Evolutionary conservation across 2,888 invertebrate genomes (phyloP).

Genomic region (Perizoma flavofasciatum): DNA sequence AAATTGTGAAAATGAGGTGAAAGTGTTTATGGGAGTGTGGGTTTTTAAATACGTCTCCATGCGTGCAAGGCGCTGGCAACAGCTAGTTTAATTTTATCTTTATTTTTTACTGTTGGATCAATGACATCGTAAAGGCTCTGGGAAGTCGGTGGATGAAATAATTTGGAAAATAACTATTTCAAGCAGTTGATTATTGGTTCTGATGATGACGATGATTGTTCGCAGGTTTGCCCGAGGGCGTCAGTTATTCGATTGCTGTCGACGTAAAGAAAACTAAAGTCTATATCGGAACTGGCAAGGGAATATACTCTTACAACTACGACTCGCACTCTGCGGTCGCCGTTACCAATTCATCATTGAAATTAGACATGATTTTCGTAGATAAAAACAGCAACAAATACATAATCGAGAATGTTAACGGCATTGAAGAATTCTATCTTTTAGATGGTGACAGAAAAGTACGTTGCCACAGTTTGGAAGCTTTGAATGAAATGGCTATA

Average conservation of each 20-base stretch:
- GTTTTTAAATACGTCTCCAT: too few relatives aligned
- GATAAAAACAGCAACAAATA: conserved; percentile 72
- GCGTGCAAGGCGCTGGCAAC: too few relatives aligned
- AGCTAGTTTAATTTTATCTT: too few relatives aligned
- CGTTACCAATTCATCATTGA: conserved; percentile 51
- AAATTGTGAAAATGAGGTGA: too few relatives aligned
- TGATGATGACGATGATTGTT: conserved; percentile 12
- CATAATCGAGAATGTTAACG: conserved; percentile 62
- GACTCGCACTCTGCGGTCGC: conserved; percentile 54
- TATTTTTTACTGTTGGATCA: too few relatives aligned
- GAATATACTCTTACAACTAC: conserved; percentile 65
- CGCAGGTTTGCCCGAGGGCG: conserved; percentile 64
- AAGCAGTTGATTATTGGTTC: too few relatives aligned
- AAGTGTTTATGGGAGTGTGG: too few relatives aligned
- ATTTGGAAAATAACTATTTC: too few relatives aligned
- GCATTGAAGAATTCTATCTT: conserved; percentile 64
- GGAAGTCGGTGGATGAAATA: too few relatives aligned
- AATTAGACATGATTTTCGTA: conserved; percentile 64
- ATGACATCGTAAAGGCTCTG: too few relatives aligned
- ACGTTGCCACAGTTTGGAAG: conserved; percentile 56
- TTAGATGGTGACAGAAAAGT: conserved; percentile 62
- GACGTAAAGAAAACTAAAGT: conserved; percentile 61
- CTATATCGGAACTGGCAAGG: conserved; percentile 69
- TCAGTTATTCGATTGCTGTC: conserved; percentile 68
- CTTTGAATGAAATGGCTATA: conserved; percentile 65